These are phyloP conservation scores for Zaprionus africanus DNA, from an alignment of 1,140 invertebrate genomes.

Conservation along the genomic window DNA sequence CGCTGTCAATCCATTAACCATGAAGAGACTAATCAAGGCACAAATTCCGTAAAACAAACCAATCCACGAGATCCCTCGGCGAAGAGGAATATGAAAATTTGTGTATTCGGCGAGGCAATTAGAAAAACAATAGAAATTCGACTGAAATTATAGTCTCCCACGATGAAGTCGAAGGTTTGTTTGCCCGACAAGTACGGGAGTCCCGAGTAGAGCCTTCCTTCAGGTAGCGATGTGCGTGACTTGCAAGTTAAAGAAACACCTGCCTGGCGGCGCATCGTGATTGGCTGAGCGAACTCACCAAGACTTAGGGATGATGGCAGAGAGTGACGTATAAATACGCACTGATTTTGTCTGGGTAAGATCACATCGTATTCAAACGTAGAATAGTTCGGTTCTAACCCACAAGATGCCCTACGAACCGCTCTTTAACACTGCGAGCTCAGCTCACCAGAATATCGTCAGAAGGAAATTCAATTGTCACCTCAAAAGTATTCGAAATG, in stretches of 20 bases:
- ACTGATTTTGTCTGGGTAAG: conserved; percentile 18
- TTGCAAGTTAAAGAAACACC: conserved; percentile 55
- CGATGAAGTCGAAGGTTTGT: conserved; percentile 53
- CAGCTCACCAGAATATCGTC: background rate
- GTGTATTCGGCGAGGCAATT: conserved; percentile 48
- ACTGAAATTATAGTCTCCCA: conserved; percentile 67
- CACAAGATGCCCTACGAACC: conserved; percentile 56
- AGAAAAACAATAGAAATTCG: conserved; percentile 55
- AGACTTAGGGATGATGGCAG: conserved; percentile 52
- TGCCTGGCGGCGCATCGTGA: conserved; percentile 50
- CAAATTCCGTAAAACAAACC: conserved; percentile 47
- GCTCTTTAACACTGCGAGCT: conserved; percentile 37
- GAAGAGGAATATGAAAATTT: conserved; percentile 30
- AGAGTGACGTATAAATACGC: conserved; percentile 52
- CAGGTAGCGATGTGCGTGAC: conserved; percentile 44
- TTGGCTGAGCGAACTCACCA: conserved; percentile 33
- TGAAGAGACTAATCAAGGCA: conserved; percentile 70
- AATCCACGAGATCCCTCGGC: conserved; percentile 55
- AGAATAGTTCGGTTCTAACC: conserved; percentile 32
- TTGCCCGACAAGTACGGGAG: conserved; percentile 29
- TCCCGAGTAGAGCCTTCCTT: background rate
- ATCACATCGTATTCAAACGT: conserved; percentile 51
- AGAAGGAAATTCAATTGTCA: conserved; percentile 44
- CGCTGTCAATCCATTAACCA: conserved; percentile 66
- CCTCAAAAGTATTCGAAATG: conserved; percentile 46